phyloP scores from a whole-genome alignment of 1,140 invertebrate genomes.

The Muscidifurax raptorellus region DNA sequence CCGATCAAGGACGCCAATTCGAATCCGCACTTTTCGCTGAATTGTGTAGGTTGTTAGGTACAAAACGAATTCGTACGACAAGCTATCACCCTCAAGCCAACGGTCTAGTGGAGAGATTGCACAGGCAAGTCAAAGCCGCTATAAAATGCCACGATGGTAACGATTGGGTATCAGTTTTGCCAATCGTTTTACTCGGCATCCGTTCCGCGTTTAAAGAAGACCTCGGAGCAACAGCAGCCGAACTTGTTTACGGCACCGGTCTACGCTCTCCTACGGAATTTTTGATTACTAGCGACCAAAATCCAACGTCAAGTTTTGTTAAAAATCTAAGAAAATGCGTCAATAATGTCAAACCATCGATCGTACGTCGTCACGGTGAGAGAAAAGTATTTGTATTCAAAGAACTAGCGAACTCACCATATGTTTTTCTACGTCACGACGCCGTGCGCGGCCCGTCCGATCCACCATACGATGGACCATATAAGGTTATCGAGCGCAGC shows the following conservation, averaged over 20 bases:
- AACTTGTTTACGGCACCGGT: constrained; percentile 66
- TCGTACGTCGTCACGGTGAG: constrained; percentile 32
- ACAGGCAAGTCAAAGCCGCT: constrained; percentile 48
- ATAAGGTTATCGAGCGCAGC: constrained; percentile 57
- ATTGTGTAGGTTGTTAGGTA: constrained; percentile 58
- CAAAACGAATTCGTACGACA: constrained; percentile 57
- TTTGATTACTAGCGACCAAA: constrained; percentile 41
- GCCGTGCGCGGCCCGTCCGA: background rate
- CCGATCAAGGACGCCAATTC: constrained; percentile 62
- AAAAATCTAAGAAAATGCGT: constrained; percentile 30
- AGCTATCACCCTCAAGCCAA: constrained; percentile 62
- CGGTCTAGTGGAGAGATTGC: constrained; percentile 47
- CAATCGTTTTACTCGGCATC: constrained; percentile 65
- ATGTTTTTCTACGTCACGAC: too few relatives aligned
- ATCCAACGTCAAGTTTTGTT: background rate
- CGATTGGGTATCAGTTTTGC: constrained; percentile 61
- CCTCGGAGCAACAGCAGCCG: constrained; percentile 58
- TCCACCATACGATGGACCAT: constrained; percentile 29
- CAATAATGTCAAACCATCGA: constrained; percentile 26
- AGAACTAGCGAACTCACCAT: background rate
- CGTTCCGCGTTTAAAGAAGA: constrained; percentile 60
- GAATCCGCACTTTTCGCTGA: constrained; percentile 60
- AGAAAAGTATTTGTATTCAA: constrained; percentile 16
- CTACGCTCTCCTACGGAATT: constrained; percentile 67
- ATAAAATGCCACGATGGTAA: constrained; percentile 33